Conservation (phyloP, 2,888 invertebrate species). For the Gymnocheta viridis region DNA sequence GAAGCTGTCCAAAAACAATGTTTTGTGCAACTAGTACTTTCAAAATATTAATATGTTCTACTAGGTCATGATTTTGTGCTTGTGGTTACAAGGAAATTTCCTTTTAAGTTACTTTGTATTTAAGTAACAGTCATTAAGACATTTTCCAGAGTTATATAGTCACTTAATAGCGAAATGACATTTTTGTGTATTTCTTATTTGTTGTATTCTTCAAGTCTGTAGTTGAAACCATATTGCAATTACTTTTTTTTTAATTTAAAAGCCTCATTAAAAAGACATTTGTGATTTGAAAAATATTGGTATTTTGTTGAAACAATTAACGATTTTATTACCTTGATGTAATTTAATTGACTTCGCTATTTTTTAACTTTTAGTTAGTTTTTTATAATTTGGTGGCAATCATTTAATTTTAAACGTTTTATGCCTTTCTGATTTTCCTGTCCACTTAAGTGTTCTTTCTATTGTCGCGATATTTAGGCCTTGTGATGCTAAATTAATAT, state of each 20-base stretch:
- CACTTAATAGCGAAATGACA: background rate
- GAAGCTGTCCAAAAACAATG: conserved; percentile 4
- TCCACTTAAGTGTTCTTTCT: too few species aligned
- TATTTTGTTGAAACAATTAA: background rate
- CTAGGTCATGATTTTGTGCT: conserved; percentile 15
- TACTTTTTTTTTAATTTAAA: too few species aligned
- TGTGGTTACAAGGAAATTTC: background rate
- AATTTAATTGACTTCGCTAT: background rate
- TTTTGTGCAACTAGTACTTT: background rate
- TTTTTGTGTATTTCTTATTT: background rate
- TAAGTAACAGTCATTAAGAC: background rate
- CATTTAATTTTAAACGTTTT: too few species aligned
- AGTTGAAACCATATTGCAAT: too few species aligned
- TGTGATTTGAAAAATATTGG: background rate
- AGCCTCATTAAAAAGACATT: background rate
- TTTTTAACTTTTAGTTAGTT: background rate
- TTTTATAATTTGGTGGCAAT: background rate
- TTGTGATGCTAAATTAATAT: too few species aligned
- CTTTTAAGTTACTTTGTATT: background rate
- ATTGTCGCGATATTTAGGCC: too few species aligned
- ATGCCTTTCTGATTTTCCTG: too few species aligned
- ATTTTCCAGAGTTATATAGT: background rate
- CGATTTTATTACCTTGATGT: background rate
- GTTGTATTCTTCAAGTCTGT: too few species aligned
- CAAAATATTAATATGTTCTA: conserved; percentile 18